Evolutionary conservation across 2,888 invertebrate genomes (phyloP), one percentile per base, ranked within the genome.

Genomic region (Aelia acuminata): DNA sequence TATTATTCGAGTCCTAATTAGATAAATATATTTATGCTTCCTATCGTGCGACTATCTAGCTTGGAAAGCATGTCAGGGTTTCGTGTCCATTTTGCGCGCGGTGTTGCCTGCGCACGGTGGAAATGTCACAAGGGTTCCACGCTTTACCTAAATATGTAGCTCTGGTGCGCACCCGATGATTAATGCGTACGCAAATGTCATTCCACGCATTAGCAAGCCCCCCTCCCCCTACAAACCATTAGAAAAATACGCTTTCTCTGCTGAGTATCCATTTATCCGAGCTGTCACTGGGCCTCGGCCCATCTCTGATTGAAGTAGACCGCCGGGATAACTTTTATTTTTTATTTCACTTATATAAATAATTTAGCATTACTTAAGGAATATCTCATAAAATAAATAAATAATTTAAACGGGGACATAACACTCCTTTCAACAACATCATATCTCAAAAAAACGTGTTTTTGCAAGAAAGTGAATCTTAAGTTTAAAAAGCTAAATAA

Each of bases 181-280:
- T 35, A 87, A 87, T 87, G 87, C 87, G 47, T 63, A 87, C 43
- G 87, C 87, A 87, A 87, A 87, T 87, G 87, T 87, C 87, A 87
- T 57, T 43, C 31, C 43, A n/a, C 13, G 70, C 87, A 87, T 87
- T 87, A 87, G 87, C 87, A 26, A 3, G 22, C 13, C n/a, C 15
- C 48, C 13, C n/a, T 15, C 48, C 47, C 26, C 47, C 43, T 10
- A 13, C 20, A 26, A n/a, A 26, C 84, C 84, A 84, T 84, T 84
- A 84, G 39, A 75, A 75, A 75, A 35, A 75, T 75, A 75, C 75
- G 75, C 75, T 75, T 75, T 75, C 75, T 75, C 75, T 31, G 39
- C 57, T 13, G 22, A 35, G 39, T 22, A 22, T 75, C 75, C 75
- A 75, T 75, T 75, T 39, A 75, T 75, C 75, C 39, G 20, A 10